Base-by-base conservation (phyloP, 1,140 invertebrate species). In the Pinna nobilis region DNA sequence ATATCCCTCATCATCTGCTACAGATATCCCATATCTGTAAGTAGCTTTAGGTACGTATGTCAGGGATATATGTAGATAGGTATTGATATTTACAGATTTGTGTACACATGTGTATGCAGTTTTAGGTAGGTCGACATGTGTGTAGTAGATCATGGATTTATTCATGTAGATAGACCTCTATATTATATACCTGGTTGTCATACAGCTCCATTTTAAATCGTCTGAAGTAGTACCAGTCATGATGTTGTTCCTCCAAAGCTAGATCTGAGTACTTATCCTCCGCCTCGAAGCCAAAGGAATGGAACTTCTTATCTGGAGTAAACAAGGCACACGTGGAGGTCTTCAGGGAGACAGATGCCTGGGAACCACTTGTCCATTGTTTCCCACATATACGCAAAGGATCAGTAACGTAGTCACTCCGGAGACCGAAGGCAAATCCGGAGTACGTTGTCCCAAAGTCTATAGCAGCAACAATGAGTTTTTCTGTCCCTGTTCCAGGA, bases 341-440 rank as follows among this genome's bases (percentile, higher is more conserved):
- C 37, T 80, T 80, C 2, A 60, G 55, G 2, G 69, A 78, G 0
- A 69, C 33, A 9, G 91, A 77, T 25, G 90, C 90, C 7, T 50
- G 41, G 3, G 11, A 25, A 9, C 67, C 70, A n/a, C 39, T 57
- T 2, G 13, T 60, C 74, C 77, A 79, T 25, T 67, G 63, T n/a
- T 63, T 41, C 30, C 44, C 59, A 3, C 28, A 32, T 7, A 76
- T 70, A 18, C 76, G 66, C 1, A 63, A 30, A 4, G 74, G 74
- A 39, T 80, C 50, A 13, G 33, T 39, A 32, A 47, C 6, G 49
- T 55, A 80, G 23, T 80, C 78, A 28, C 64, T 30, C 57, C 49
- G 55, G 28, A 71, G 74, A 9, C 70, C 72, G 47, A 70, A 77
- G 3, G 75, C 74, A 53, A 74, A 80, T 18, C 78, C 75, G 1